A percentile compares a stretch with the other conserved stretches of the same genome.
phyloP scores from a whole-genome alignment of 2,888 invertebrate genomes.

The Scaptomyza polygonia region DNA sequence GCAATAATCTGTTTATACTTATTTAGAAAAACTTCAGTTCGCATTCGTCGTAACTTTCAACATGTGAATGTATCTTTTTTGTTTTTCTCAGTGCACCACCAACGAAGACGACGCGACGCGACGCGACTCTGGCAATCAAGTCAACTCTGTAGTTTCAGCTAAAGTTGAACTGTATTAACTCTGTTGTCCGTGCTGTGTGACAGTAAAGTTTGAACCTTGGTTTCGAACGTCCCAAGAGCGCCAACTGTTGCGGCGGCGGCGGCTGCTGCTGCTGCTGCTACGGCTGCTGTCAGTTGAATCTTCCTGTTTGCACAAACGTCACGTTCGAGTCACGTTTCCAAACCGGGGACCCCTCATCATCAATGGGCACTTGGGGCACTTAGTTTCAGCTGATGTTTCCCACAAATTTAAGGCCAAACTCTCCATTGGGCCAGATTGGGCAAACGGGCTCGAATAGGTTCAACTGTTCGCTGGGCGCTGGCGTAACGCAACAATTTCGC shows the following conservation, averaged over 20 bases:
- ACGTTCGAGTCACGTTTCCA: conserved; percentile 79
- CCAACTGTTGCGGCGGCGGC: conserved; percentile 64
- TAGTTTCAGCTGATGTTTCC: conserved; percentile 74
- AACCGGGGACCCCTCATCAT: conserved; percentile 67
- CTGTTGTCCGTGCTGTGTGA: conserved; percentile 64
- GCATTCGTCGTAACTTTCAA: background rate
- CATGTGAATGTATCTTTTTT: background rate
- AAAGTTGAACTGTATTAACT: conserved; percentile 76
- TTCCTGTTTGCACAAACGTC: conserved; percentile 80
- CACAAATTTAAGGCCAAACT: conserved; percentile 72
- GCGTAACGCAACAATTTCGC: conserved; percentile 80
- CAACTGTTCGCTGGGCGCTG: conserved; percentile 39
- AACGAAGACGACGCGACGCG: conserved; percentile 68
- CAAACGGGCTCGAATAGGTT: conserved; percentile 23
- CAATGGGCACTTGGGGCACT: conserved; percentile 63
- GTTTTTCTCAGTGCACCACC: conserved; percentile 47
- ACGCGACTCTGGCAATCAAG: conserved; percentile 68
- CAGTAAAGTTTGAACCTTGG: conserved; percentile 36
- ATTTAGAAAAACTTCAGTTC: no score
- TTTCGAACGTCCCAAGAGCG: conserved; percentile 53
- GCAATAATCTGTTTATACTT: background rate
- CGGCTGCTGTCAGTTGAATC: conserved; percentile 76
- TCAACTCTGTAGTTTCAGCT: conserved; percentile 59
- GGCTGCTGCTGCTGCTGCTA: conserved; percentile 18
- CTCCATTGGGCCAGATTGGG: conserved; percentile 22